Base-by-base conservation (phyloP, 2,888 invertebrate genomes). In the Sphecodes monilicornis region DNA sequence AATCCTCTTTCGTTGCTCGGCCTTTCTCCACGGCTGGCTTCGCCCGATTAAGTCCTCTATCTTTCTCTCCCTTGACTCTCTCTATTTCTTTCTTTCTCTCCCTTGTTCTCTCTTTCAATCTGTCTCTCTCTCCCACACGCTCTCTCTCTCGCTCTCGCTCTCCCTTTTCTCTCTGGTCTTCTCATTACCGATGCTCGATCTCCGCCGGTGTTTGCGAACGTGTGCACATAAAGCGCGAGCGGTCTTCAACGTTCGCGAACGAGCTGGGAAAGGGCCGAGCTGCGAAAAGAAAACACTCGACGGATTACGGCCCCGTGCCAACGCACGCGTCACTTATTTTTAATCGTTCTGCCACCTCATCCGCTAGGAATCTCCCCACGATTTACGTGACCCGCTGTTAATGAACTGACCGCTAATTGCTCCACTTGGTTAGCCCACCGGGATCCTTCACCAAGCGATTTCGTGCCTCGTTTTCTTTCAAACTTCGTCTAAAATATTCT, bases 1-100 rank as follows among this genome's bases (percentile, higher is more conserved):
- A 90, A 90, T 89, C 86, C 86, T 86, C 86, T 86, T 86, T 86
- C 73, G 57, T 60, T 60, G 76, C 73, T 60, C 66, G 78, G 82
- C 60, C 74, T 68, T 83, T 46, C 46, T 50, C 80, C 73, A 46
- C 77, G 68, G 57, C 73, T 57, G 73, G 73, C 39, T 57, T 73
- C 73, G 57, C 39, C 75, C 85, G 80, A 86, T 86, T 81, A 78
- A 85, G 78, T 73, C 57, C 60, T 72, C 80, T 36, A 22, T 68
- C 39, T 64, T 18, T 64, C 64, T 64, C 18, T 3, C 50, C 22
- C n/a, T n/a, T n/a, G n/a, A n/a, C 64, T 64, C 18, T 3, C n/a
- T n/a, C n/a, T n/a, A n/a, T n/a, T n/a, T 22, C 5, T 18, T 4
- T 22, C 13, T 13, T 2, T 6, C 16, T 16, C 18, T 26, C 18